Conservation (phyloP, 2,797 vertebrate species). For the Dallia pectoralis region DNA sequence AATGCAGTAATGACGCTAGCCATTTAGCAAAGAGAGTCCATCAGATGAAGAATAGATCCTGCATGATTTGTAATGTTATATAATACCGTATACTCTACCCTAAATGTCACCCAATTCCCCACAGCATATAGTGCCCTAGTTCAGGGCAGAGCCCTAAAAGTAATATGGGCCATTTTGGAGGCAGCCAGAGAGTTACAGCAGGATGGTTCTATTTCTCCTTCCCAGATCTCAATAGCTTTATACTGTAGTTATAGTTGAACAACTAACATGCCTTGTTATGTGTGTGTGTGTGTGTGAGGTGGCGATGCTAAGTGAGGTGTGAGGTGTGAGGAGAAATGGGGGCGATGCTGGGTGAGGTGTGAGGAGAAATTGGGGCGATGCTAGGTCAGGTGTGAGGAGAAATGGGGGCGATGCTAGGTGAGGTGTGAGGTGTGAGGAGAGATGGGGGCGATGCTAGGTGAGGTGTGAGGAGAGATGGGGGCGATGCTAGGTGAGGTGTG, state of each 20-base stretch:
- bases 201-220: not conserved
- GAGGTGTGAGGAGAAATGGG: slow-evolving; percentile 3
- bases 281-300: slow-evolving; percentile 36
- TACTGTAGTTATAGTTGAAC: not conserved
- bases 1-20: slow-evolving; percentile 20
- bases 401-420: slow-evolving; percentile 54
- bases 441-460: too few relatives aligned
- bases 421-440: too few relatives aligned
- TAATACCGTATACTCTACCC: not conserved
- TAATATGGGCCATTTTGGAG: not conserved
- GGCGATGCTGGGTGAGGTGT: too few relatives aligned
- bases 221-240: not conserved
- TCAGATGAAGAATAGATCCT: slow-evolving; percentile 21
- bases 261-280: not conserved
- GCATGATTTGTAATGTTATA: slow-evolving; percentile 4
- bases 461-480: slow-evolving; percentile 27
- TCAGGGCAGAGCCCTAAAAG: not conserved
- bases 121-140: not conserved
- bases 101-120: not conserved
- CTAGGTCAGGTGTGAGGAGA: slow-evolving; percentile 8
- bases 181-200: not conserved
- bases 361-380: too few relatives aligned
- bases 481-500: too few relatives aligned
- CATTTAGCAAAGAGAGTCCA: slow-evolving; percentile 2
- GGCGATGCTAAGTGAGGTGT: slow-evolving; percentile 13